phyloP scores from a whole-genome alignment of 2,797 vertebrate genomes.

The Triplophysa yarkandensis region DNA sequence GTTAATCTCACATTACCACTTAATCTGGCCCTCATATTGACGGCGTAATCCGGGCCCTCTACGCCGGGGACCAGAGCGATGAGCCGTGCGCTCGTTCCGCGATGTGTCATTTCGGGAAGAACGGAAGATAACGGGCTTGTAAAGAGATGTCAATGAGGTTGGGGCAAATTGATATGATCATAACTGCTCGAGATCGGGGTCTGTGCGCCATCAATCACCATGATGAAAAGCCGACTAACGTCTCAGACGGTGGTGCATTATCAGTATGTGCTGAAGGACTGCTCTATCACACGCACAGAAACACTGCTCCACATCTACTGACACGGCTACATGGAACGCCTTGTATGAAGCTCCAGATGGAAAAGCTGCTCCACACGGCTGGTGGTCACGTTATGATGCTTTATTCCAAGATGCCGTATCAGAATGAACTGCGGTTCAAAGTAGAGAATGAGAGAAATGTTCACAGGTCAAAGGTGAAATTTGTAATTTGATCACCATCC shows the following conservation, averaged over 20 bases:
- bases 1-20: slow-evolving; percentile 78
- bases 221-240: slow-evolving; percentile 69
- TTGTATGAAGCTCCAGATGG: not conserved
- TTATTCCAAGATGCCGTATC: not conserved
- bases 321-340: not conserved
- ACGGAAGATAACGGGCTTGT: slow-evolving; percentile 67
- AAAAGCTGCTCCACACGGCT: not conserved
- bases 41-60: slow-evolving; percentile 56
- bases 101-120: slow-evolving; percentile 63
- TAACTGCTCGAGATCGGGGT: slow-evolving; percentile 75
- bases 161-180: slow-evolving; percentile 76
- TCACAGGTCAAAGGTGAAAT: too few species aligned
- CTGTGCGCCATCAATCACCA: slow-evolving; percentile 71
- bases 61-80: slow-evolving; percentile 29
- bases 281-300: slow-evolving; percentile 1
- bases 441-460: too few species aligned
- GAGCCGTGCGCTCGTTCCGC: slow-evolving; percentile 23
- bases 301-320: not conserved
- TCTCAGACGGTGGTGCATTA: slow-evolving; percentile 52
- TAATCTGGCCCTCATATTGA: slow-evolving; percentile 74
- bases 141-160: slow-evolving; percentile 66
- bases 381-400: not conserved
- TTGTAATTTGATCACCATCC: too few species aligned
- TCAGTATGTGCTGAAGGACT: slow-evolving; percentile 65
- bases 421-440: too few species aligned